Evolutionary conservation across 2,797 vertebrate species (phyloP).

Genomic region (Sebastes hubbsi): DNA sequence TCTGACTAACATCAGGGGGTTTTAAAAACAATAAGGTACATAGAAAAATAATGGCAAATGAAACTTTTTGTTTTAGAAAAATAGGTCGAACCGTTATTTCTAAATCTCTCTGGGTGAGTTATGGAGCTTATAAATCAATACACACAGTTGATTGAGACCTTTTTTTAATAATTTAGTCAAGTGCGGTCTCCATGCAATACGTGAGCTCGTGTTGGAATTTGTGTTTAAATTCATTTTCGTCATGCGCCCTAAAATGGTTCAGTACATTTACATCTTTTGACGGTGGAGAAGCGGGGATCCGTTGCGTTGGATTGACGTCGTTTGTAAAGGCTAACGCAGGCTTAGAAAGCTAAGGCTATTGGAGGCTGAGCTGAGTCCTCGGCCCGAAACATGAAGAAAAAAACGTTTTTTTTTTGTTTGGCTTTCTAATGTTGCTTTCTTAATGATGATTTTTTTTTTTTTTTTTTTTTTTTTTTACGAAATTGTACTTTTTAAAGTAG

Average conservation of each 20-base stretch:
- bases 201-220: slow-evolving; percentile 30
- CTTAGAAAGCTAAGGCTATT: slow-evolving; percentile 71
- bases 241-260: slow-evolving; percentile 66
- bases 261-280: slow-evolving; percentile 48
- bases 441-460: background rate
- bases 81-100: slow-evolving; percentile 52
- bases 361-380: slow-evolving; percentile 38
- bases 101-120: slow-evolving; percentile 31
- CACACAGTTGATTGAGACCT: slow-evolving; percentile 35
- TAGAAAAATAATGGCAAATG: slow-evolving; percentile 73
- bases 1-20: slow-evolving; percentile 7
- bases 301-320: background rate
- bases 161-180: slow-evolving; percentile 9
- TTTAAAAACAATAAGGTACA: slow-evolving; percentile 46
- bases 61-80: slow-evolving; percentile 70
- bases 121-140: slow-evolving; percentile 14
- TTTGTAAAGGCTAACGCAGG: slow-evolving; percentile 68
- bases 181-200: slow-evolving; percentile 69
- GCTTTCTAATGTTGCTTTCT: background rate
- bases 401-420: background rate
- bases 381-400: slow-evolving; percentile 1
- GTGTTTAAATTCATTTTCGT: slow-evolving; percentile 54
- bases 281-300: slow-evolving; percentile 31
- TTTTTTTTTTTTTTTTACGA: background rate
- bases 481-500: slow-evolving; percentile 24